A percentile compares a stretch with the other conserved stretches of the same genome.
These are phyloP conservation scores for Microcebus griseorufus DNA, from an alignment of 2,113 vertebrate genomes.

Conservation along the genomic window DNA sequence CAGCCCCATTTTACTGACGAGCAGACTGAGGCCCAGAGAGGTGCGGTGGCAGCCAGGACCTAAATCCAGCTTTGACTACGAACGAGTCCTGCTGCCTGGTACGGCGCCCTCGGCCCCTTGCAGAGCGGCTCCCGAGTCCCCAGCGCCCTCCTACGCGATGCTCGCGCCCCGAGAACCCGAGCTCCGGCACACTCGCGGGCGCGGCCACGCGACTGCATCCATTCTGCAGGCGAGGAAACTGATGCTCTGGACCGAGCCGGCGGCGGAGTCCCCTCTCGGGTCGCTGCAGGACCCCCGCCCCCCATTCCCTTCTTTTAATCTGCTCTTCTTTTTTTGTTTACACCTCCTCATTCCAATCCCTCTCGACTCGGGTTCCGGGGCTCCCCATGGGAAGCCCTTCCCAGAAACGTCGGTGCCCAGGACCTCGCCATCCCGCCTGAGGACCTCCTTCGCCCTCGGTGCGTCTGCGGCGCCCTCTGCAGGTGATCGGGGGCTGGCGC, in stretches of 20 bases:
- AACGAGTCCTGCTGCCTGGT: neutral
- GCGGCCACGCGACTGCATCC: fast-evolving
- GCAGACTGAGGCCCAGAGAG: neutral
- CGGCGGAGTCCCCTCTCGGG: neutral
- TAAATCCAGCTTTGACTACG: neutral
- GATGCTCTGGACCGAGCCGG: fast-evolving
- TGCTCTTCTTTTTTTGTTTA: neutral
- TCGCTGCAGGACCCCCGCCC: neutral
- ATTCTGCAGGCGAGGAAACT: neutral
- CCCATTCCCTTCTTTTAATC: too few relatives aligned
- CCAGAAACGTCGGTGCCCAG: neutral
- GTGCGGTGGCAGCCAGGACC: neutral
- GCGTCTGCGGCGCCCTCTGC: constrained; percentile 46
- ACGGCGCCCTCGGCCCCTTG: too few relatives aligned
- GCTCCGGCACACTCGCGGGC: fast-evolving
- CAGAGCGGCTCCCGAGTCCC: neutral
- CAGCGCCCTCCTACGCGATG: neutral
- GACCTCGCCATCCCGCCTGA: fast-evolving
- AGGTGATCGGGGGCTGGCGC: neutral
- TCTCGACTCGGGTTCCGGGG: neutral
- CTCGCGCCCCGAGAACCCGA: neutral
- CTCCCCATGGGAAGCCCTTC: neutral
- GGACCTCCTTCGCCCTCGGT: neutral
- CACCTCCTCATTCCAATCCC: neutral
- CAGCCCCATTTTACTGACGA: neutral